A percentile compares a stretch with the other conserved stretches of the same genome.
Evolutionary conservation across 2,113 vertebrate genomes (phyloP).

Genomic region (Ailurus styani): DNA sequence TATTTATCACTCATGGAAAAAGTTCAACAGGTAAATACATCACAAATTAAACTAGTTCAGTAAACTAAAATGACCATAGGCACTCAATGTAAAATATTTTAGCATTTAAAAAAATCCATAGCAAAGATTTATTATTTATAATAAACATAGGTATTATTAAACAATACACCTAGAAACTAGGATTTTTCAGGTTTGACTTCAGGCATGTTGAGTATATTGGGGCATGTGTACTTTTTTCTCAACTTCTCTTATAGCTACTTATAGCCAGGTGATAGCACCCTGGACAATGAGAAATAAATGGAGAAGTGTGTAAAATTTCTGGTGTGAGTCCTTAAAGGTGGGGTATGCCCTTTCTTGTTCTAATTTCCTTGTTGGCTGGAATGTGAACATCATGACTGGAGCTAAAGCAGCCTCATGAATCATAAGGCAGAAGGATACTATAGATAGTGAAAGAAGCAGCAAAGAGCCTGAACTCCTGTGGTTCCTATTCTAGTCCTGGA

Average conservation of each 20-base stretch:
- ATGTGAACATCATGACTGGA: not conserved
- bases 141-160: not conserved
- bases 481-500: not conserved
- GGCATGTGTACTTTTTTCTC: not conserved
- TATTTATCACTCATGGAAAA: not conserved
- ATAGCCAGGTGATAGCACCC: not conserved
- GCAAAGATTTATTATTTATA: not conserved
- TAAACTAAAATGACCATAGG: not conserved
- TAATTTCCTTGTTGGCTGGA: not conserved
- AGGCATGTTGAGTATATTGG: not conserved
- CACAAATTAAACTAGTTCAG: not conserved
- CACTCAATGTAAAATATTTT: not conserved
- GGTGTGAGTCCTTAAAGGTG: not conserved
- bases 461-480: not conserved
- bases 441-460: not conserved
- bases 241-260: not conserved
- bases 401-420: not conserved
- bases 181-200: not conserved
- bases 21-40: not conserved
- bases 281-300: not conserved
- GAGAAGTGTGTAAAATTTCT: not conserved
- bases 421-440: not conserved
- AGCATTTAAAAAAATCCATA: not conserved
- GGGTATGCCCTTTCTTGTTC: not conserved
- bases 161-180: not conserved